Conservation (phyloP, 2,113 vertebrate genomes). For the Psittacula cyanocephala region DNA sequence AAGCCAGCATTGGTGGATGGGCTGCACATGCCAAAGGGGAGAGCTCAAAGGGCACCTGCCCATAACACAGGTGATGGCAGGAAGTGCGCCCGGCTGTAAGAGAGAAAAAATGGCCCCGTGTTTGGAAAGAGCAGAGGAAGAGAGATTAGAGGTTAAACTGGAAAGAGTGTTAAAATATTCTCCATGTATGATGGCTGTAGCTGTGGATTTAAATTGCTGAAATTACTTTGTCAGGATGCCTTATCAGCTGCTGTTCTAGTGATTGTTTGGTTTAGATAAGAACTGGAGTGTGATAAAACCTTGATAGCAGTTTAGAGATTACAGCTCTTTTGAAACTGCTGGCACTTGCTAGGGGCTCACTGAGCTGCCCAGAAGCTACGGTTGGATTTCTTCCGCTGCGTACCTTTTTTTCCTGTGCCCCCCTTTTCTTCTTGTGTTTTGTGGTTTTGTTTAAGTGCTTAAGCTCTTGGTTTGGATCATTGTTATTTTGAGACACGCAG, state of each 20-base stretch:
- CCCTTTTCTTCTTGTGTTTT: neutral
- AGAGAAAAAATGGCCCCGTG: neutral
- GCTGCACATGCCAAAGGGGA: neutral
- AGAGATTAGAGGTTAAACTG: conserved; percentile 52
- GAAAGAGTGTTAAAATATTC: conserved; percentile 52
- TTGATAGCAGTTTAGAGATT: conserved; percentile 72
- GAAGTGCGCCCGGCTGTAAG: neutral
- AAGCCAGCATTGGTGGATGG: neutral
- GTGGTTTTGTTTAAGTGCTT: neutral
- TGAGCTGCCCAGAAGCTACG: neutral
- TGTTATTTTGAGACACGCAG: neutral
- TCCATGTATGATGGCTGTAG: neutral
- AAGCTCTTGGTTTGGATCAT: neutral
- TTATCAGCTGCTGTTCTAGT: conserved; percentile 78
- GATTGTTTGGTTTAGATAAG: conserved; percentile 82
- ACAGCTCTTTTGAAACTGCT: conserved; percentile 69
- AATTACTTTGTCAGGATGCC: conserved; percentile 70
- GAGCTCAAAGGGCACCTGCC: conserved; percentile 50
- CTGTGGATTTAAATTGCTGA: conserved; percentile 70
- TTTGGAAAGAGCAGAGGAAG: conserved; percentile 9
- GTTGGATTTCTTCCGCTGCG: neutral
- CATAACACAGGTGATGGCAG: neutral
- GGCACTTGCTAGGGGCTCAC: conserved; percentile 34
- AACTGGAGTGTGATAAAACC: conserved; percentile 69
- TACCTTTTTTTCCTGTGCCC: neutral